Percentiles rank a stretch among this genome's conserved stretches.
These are phyloP conservation scores for Camponotus vicinus DNA, from an alignment of 1,140 invertebrate species.

Conservation along the genomic window DNA sequence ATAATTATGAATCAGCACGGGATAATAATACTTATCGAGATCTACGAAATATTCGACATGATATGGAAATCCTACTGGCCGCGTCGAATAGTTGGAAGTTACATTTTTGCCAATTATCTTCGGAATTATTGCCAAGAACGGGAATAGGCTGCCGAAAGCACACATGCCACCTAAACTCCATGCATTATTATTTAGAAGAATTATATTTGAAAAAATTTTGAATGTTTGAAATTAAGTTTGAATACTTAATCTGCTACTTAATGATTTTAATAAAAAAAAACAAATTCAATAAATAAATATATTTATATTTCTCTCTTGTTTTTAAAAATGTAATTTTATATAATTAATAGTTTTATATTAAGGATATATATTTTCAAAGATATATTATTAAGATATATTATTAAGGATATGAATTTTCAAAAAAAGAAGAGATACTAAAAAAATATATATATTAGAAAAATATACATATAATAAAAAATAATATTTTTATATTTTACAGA, in stretches of 20 bases:
- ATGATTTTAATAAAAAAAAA: too few species aligned
- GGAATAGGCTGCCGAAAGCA: slow-evolving; percentile 30
- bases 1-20: slow-evolving; percentile 69
- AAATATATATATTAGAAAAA: too few species aligned
- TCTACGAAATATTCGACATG: slow-evolving; percentile 71
- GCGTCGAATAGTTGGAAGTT: slow-evolving; percentile 31
- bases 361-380: background rate
- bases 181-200: background rate
- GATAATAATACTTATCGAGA: slow-evolving; percentile 67
- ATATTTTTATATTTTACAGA: background rate
- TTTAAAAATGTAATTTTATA: background rate
- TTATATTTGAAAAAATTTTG: background rate
- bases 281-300: too few species aligned
- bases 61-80: slow-evolving; percentile 62
- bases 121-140: slow-evolving; percentile 14
- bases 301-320: background rate
- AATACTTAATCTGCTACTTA: too few species aligned
- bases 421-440: background rate
- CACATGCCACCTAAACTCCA: slow-evolving; percentile 19
- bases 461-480: background rate
- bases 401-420: too few species aligned
- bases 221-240: too few species aligned
- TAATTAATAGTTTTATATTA: background rate
- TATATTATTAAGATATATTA: too few species aligned
- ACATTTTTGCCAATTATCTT: slow-evolving; percentile 1